phyloP scores from a whole-genome alignment of 2,797 vertebrate genomes.

The Hoplostethus atlanticus region DNA sequence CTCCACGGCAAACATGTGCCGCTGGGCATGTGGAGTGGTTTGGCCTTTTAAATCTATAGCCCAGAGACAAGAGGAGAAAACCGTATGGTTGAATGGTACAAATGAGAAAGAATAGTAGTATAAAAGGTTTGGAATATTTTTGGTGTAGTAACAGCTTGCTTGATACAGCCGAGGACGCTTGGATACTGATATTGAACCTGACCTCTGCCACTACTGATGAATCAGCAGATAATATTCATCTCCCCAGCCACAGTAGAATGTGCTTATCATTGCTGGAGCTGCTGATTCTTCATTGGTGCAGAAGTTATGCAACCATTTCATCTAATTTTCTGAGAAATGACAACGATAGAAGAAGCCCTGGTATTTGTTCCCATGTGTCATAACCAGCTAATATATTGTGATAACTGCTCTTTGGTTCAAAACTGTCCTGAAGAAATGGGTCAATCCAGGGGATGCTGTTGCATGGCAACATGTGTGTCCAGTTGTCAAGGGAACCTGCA shows the following conservation, averaged over 20 bases:
- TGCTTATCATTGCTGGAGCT: neutral
- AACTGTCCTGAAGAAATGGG: conserved; percentile 10
- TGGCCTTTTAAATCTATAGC: neutral
- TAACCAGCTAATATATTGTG: neutral
- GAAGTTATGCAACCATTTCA: conserved; percentile 11
- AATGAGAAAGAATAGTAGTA: neutral
- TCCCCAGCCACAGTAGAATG: neutral
- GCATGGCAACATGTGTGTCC: conserved; percentile 34
- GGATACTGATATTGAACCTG: neutral
- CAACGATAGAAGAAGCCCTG: neutral
- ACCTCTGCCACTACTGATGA: neutral
- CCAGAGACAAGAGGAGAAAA: neutral
- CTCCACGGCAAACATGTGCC: conserved; percentile 26
- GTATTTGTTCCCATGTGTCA: neutral
- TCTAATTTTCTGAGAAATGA: conserved; percentile 10
- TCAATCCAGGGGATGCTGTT: conserved; percentile 26
- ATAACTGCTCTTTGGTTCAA: conserved; percentile 13
- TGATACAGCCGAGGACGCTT: neutral
- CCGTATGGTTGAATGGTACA: neutral
- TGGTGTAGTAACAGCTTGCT: neutral
- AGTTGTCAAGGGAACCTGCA: conserved; percentile 35
- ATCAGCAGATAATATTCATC: conserved; percentile 11
- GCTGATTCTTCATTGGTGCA: neutral
- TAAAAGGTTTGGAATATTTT: neutral
- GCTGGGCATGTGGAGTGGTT: conserved; percentile 8